Base-by-base conservation (phyloP, 2,888 invertebrate genomes). In the Barypeithes pellucidus region DNA sequence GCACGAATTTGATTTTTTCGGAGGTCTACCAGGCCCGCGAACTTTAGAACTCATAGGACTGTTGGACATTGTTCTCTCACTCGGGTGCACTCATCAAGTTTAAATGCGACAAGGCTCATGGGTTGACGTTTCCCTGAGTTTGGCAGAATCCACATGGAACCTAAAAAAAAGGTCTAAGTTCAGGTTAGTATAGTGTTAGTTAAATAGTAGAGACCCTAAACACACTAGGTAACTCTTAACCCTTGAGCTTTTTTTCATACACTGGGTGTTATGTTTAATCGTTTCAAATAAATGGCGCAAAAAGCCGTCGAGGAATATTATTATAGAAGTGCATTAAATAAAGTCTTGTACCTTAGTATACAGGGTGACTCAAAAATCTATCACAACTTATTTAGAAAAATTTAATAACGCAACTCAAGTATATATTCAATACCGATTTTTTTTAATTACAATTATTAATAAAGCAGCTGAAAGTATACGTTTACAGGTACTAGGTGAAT, bases 21-120 rank as follows among this genome's bases (percentile, higher is more conserved):
- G 93, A 71, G 95, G 95, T 81, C 95, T 91, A 75, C 95, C 95
- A 82, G 92, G 92, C 82, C 91, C 91, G 87, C 89, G 87, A 84
- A 88, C 87, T 87, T 90, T 90, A 85, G 88, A 88, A 52, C 79
- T 77, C 29, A 81, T 75, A 22, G 79, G 83, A 76, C 79, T 83
- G 68, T 76, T 79, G 61, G 85, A 84, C 84, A 85, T 85, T 7
- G 29, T 72, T 29, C 29, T 45, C 62, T 29, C 33, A 9, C 33
- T 33, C 39, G 59, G 54, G 33, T 65, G 45, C 52, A 22, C 43
- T 59, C 71, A 71, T 71, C 24, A 29, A 43, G 65, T 52, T 16
- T 22, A 2, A 36, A 24, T 43, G 16, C 22, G 50, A 29, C 24
- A n/a, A 43, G 14, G 29, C n/a, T 67, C 57, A 20, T 29, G 7